A percentile compares a stretch with the other conserved stretches of the same genome.
Conservation (phyloP, 2,888 invertebrate genomes). For the Drosophila nr. fundita region DNA sequence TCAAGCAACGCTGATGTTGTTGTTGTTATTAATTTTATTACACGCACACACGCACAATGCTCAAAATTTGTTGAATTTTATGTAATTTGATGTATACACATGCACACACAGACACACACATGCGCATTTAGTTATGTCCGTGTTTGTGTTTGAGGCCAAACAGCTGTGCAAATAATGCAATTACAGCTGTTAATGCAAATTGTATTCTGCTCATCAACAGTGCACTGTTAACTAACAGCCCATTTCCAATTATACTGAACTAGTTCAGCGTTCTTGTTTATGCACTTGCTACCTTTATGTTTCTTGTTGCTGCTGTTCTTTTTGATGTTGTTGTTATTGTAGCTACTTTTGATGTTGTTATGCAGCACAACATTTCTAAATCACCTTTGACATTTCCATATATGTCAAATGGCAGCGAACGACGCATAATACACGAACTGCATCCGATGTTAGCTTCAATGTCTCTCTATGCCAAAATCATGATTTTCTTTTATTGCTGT, state of each 20-base stretch:
- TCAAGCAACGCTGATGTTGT: neutral
- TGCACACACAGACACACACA: constrained; percentile 9
- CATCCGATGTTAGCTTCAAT: constrained; percentile 9
- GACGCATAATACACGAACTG: constrained; percentile 7
- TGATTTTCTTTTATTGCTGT: constrained; percentile 14
- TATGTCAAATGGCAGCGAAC: neutral
- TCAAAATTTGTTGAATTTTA: constrained; percentile 47
- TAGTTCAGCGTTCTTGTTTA: constrained; percentile 51
- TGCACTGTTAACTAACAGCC: constrained; percentile 49
- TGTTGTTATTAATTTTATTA: constrained; percentile 16
- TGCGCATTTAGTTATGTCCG: constrained; percentile 1
- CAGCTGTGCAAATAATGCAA: constrained; percentile 59
- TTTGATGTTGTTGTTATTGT: constrained; percentile 16
- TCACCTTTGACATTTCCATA: neutral
- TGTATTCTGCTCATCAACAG: constrained; percentile 30
- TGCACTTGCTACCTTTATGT: constrained; percentile 45
- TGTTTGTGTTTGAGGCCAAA: constrained; percentile 26
- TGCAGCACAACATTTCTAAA: constrained; percentile 29
- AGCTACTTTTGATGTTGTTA: constrained; percentile 29
- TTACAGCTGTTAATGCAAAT: constrained; percentile 60
- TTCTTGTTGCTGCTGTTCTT: constrained; percentile 18
- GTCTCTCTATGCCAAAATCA: constrained; percentile 13
- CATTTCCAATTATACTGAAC: constrained; percentile 40
- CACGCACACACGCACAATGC: constrained; percentile 8
- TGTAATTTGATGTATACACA: constrained; percentile 46